Evolutionary conservation across 2,797 vertebrate species (phyloP), one percentile per base, ranked within the genome.

Genomic region (Megaceryle alcyon): DNA sequence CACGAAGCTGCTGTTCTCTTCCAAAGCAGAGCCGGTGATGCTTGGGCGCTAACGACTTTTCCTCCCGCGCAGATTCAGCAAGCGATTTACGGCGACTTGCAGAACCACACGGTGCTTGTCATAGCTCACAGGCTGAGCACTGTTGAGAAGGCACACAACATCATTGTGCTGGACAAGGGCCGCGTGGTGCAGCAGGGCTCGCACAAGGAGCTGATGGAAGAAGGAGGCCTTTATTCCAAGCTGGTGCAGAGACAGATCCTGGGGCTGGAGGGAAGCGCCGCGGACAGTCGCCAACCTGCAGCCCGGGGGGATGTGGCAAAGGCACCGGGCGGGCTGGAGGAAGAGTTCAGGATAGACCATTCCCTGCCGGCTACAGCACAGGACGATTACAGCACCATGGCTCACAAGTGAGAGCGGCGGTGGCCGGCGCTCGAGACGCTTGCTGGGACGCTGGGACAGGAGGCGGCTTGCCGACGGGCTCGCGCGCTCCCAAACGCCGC

Each of bases 71-170:
- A 99, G 99, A 99, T 99, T 82, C 99, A 99, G 97, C 98, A 98
- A 98, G 99, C 99, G 53, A 98, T 99, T 96, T 98, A 98, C 37
- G 98, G 97, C 33, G 96, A 98, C 88, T 98, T 99, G 97, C 96
- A 93, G 95, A 98, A 98, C 76, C 98, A 98, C 97, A 99, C 99
- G 0, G 98, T 99, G 87, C 94, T 99, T 63, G 98, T 99, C 95
- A 98, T 99, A 25, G 99, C 99, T 9, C 99, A 99, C 95, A 98
- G 99, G 37, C 98, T 99, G 97, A 99, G 99, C 98, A 99, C 99
- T 2, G 99, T 99, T 85, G 99, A 99, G 98, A 99, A 98, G 56
- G 98, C 98, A 5, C 97, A 99, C 97, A 98, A 96, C 97, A 99
- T 99, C 83, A 98, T 99, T 88, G 98, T 99, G 91, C 97, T 98